Evolutionary conservation across 2,797 vertebrate species (phyloP).

Genomic region (Rachycentron canadum): DNA sequence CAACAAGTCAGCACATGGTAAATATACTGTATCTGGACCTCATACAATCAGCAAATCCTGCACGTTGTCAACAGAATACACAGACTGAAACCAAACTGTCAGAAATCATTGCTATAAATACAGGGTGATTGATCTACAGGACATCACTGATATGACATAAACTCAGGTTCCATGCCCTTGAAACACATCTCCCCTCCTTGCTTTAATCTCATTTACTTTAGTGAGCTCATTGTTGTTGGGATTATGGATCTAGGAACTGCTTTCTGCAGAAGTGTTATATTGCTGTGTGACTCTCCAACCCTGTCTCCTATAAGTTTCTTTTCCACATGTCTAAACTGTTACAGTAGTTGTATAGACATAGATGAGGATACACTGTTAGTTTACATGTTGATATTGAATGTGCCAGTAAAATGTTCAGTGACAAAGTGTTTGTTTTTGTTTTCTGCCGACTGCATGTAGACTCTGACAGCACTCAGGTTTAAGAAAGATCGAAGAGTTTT

Average conservation of each 20-base stretch:
- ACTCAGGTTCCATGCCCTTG: constrained; percentile 6
- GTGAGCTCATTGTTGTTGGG: constrained; percentile 48
- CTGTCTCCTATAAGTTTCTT: neutral
- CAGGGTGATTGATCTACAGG: neutral
- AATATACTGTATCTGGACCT: too few species aligned
- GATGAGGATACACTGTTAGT: too few species aligned
- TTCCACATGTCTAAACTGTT: neutral
- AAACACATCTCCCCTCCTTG: constrained; percentile 20
- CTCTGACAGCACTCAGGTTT: neutral
- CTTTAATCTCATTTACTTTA: constrained; percentile 40
- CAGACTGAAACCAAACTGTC: neutral
- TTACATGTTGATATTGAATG: neutral
- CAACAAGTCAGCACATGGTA: too few species aligned
- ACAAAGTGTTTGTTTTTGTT: neutral
- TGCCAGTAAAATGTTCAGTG: neutral
- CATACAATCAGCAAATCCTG: too few species aligned
- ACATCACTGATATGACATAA: too few species aligned
- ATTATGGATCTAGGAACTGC: constrained; percentile 37
- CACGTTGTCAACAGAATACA: neutral
- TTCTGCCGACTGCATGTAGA: neutral
- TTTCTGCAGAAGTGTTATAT: constrained; percentile 17
- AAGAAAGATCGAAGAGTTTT: neutral
- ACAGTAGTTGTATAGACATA: neutral
- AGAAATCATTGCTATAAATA: neutral
- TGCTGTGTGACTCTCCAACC: neutral